Evolutionary conservation across 2,888 invertebrate genomes (phyloP).

Genomic region (Dicyrtomina minuta): DNA sequence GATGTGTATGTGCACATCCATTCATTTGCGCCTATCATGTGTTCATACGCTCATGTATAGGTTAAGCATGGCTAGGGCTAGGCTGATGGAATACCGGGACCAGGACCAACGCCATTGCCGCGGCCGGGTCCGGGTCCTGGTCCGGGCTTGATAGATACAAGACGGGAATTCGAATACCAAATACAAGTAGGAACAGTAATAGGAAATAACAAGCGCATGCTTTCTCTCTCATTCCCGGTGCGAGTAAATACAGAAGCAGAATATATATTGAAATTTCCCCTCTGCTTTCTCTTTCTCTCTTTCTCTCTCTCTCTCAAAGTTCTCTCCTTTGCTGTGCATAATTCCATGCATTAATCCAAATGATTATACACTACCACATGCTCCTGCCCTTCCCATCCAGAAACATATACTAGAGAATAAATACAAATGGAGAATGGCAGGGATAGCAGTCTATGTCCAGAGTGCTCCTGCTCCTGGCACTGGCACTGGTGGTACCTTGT

Average conservation of each 20-base stretch:
- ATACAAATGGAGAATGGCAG: no score
- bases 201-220: constrained; percentile 29
- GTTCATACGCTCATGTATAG: no score
- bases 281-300: neutral
- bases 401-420: no score
- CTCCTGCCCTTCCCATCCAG: neutral
- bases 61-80: no score
- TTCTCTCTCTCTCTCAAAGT: constrained; percentile 2
- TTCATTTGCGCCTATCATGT: no score
- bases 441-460: neutral
- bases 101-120: constrained; percentile 3
- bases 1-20: no score
- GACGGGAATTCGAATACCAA: neutral
- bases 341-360: neutral
- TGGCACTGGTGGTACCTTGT: no score
- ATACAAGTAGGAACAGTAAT: neutral
- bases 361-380: neutral
- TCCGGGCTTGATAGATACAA: neutral
- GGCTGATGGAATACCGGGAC: neutral
- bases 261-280: neutral
- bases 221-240: constrained; percentile 18
- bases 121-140: no score
- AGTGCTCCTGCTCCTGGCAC: neutral
- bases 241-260: constrained; percentile 1
- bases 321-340: neutral